Conservation (phyloP, 2,888 invertebrate species). For the Trissolcus japonicus region DNA sequence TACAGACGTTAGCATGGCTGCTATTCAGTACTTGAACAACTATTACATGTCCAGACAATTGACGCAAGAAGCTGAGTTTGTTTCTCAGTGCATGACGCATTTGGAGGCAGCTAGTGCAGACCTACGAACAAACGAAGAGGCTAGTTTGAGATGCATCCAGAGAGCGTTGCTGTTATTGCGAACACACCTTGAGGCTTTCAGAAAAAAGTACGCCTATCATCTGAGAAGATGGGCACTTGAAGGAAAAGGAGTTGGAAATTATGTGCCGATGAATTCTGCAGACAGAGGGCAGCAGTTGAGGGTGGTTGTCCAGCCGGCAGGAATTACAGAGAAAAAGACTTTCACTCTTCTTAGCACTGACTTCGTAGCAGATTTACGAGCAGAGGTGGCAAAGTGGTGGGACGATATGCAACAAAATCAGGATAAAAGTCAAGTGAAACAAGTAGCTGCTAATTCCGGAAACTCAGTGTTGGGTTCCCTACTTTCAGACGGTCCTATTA, state of each 20-base stretch:
- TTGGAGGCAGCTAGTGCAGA: slow-evolving; percentile 89
- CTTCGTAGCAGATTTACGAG: slow-evolving; percentile 92
- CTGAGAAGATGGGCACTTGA: slow-evolving; percentile 92
- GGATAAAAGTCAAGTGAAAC: slow-evolving; percentile 59
- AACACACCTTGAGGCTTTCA: slow-evolving; percentile 95
- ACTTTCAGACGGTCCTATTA: slow-evolving; percentile 88
- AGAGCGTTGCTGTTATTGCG: slow-evolving; percentile 90
- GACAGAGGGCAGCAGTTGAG: slow-evolving; percentile 83
- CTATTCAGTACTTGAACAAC: slow-evolving; percentile 94
- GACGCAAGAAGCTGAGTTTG: slow-evolving; percentile 94
- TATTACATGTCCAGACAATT: slow-evolving; percentile 95
- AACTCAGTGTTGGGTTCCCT: slow-evolving; percentile 81
- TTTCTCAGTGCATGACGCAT: slow-evolving; percentile 95
- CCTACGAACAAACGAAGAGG: slow-evolving; percentile 81
- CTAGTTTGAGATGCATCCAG: slow-evolving; percentile 92
- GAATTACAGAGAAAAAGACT: slow-evolving; percentile 89
- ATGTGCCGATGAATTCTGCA: slow-evolving; percentile 82
- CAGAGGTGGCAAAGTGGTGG: slow-evolving; percentile 98
- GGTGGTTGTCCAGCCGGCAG: slow-evolving; percentile 91
- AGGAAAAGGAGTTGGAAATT: slow-evolving; percentile 85
- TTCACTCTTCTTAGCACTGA: slow-evolving; percentile 90
- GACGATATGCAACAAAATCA: slow-evolving; percentile 78
- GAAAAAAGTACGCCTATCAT: slow-evolving; percentile 91
- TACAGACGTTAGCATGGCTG: slow-evolving; percentile 96
- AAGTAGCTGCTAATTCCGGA: slow-evolving; percentile 47